These are phyloP conservation scores for Alces alces DNA, from an alignment of 2,113 vertebrate genomes.

Conservation along the genomic window DNA sequence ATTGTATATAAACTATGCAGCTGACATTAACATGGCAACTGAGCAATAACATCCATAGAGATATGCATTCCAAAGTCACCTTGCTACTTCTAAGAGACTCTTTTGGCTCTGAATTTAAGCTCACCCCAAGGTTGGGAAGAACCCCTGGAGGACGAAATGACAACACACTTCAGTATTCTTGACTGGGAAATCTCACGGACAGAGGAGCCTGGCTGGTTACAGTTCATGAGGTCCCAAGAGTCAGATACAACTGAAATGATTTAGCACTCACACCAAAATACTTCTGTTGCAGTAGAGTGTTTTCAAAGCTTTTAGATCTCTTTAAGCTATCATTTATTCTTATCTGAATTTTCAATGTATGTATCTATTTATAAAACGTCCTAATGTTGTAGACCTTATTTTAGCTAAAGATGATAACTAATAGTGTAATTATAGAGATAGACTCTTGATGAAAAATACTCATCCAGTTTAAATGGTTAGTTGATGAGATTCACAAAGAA, in stretches of 20 bases:
- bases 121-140: neutral
- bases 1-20: neutral
- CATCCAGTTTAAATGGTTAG: neutral
- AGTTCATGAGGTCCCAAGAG: neutral
- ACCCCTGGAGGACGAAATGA: neutral
- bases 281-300: neutral
- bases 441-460: neutral
- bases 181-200: neutral
- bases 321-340: neutral
- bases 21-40: neutral
- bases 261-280: neutral
- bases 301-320: neutral
- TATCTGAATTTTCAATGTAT: neutral
- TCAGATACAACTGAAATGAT: neutral
- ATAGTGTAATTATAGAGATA: neutral
- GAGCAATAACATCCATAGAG: neutral
- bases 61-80: neutral
- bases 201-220: neutral
- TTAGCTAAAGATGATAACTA: neutral
- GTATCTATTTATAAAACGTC: neutral
- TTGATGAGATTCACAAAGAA: neutral
- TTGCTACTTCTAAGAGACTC: neutral
- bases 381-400: neutral
- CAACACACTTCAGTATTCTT: neutral
- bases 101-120: neutral